Conservation (phyloP, 2,113 vertebrate genomes). For the Podarcis muralis region DNA sequence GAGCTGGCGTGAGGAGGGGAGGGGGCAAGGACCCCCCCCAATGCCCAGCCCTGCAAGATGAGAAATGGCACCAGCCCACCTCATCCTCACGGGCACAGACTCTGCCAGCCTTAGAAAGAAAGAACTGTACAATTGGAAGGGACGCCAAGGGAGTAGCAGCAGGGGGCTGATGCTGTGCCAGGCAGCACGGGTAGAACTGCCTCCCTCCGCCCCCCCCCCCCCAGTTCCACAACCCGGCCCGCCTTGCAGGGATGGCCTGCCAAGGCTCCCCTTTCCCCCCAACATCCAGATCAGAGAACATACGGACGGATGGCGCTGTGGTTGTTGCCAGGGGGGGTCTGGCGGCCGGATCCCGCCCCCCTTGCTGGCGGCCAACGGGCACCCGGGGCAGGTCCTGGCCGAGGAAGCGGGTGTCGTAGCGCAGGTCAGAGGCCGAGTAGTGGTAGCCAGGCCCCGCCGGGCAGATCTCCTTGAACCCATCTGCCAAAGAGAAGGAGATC, state of each 20-base stretch:
- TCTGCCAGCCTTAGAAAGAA: no score
- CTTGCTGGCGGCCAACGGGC: conserved; percentile 59
- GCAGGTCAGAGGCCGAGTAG: conserved; percentile 83
- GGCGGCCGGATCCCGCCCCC: not conserved
- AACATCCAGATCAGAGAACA: not conserved
- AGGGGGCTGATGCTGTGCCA: no score
- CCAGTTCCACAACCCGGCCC: no score
- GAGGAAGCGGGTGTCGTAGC: conserved; percentile 77
- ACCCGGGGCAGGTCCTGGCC: conserved; percentile 69
- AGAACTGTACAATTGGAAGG: no score
- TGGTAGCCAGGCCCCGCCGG: conserved; percentile 91
- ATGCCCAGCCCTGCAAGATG: no score
- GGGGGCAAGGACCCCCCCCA: not conserved
- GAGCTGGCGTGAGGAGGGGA: not conserved
- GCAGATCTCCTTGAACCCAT: conserved; percentile 88
- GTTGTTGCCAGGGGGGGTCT: conserved; percentile 7
- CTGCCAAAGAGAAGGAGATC: conserved; percentile 60
- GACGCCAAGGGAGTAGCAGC: no score
- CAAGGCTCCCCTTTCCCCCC: no score
- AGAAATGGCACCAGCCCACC: not conserved
- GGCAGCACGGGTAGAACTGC: no score
- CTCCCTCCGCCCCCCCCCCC: no score
- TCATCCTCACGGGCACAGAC: not conserved
- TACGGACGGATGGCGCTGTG: conserved; percentile 40
- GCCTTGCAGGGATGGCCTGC: not conserved